phyloP scores from a whole-genome alignment of 2,797 vertebrate species.

The Microhierax caerulescens region DNA sequence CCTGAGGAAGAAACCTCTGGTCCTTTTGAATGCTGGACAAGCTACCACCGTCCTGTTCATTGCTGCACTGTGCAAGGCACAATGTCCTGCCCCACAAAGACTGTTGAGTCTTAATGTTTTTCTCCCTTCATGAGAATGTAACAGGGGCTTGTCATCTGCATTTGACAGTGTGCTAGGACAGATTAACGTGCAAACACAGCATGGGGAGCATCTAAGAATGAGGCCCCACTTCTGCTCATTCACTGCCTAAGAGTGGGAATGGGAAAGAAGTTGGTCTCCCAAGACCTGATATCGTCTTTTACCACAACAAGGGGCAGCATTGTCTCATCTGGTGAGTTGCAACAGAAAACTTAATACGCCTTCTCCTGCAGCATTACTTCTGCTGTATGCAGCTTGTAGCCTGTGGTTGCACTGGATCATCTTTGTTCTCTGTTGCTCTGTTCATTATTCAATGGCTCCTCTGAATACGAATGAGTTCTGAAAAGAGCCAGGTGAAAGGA shows the following conservation, averaged over 20 bases:
- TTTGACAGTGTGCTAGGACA: neutral
- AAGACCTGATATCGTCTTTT: neutral
- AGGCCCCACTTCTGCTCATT: neutral
- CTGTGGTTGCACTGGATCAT: neutral
- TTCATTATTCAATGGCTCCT: slow-evolving; percentile 44
- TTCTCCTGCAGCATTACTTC: neutral
- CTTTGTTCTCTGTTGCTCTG: neutral
- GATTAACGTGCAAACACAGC: neutral
- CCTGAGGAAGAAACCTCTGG: neutral
- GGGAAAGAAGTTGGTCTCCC: neutral
- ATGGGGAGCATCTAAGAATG: neutral
- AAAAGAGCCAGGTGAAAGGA: slow-evolving; percentile 51
- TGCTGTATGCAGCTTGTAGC: neutral
- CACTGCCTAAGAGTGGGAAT: neutral
- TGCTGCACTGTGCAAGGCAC: neutral
- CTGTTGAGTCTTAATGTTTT: neutral
- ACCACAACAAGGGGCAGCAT: neutral
- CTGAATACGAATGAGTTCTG: slow-evolving; percentile 54
- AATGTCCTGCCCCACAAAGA: neutral
- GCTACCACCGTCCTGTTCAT: neutral
- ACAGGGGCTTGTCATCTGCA: neutral
- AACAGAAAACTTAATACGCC: accelerated
- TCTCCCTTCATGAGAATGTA: neutral
- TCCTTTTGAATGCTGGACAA: neutral
- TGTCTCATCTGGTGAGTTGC: neutral